Evolutionary conservation across 1,140 invertebrate genomes (phyloP), one percentile per base, ranked within the genome.

Genomic region (Philopotamus ludificatus): DNA sequence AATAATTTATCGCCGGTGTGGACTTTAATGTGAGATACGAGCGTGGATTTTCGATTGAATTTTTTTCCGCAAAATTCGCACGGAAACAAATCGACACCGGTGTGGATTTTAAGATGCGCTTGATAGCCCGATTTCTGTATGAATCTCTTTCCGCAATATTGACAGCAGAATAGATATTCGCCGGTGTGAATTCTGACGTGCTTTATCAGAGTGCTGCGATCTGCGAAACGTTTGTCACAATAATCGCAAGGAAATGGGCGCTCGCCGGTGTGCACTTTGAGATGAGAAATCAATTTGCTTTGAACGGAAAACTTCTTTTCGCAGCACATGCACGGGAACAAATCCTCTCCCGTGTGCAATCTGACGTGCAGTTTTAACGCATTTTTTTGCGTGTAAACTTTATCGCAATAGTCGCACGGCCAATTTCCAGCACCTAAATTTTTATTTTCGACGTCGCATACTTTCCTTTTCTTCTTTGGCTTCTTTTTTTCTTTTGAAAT

Each of bases 61-160:
- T 59, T 59, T 45, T 70, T 70, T 1, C 63, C 64, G 26, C 67
- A 70, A 41, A 58, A 66, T 22, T 70, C 63, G 28, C 67, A 70
- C 2, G 63, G 22, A 34, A 70, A 70, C 10, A 70, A 47, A 45
- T 66, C 67, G 20, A 55, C 44, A 2, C 59, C 60, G 1, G 67
- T 70, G 41, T 70, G 67, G 3, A 70, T 63, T 25, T 70, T 70
- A 15, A 66, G 15, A 53, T 70, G 67, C 3, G 67, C 67, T 12
- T 58, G 26, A 51, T 70, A 70, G 3, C 67, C 67, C 3, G 67
- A 60, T 41, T 70, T 70, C 21, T 70, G 67, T 9, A 70, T 63
- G 34, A 70, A 70, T 16, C 34, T 53, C 26, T 66, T 70, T 18
- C 65, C 50, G 54, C 67, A 70, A 45, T 66, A 70, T 16, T 66